Evolutionary conservation across 2,797 vertebrate species (phyloP).

Genomic region (Coregonus suidteri): DNA sequence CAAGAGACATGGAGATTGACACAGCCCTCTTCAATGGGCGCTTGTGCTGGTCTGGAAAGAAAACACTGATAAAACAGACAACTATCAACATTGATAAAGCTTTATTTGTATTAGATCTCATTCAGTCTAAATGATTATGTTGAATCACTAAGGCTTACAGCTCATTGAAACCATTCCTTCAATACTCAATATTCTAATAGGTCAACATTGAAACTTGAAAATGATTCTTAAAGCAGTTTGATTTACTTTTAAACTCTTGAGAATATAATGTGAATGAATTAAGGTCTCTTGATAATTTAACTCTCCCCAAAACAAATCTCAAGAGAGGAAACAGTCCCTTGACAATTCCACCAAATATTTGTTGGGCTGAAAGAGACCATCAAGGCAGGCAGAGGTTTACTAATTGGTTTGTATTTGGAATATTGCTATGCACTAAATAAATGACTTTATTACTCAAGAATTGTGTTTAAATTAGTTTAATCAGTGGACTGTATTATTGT

Average conservation of each 20-base stretch:
- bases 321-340: conserved; percentile 8
- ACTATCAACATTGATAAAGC: background rate
- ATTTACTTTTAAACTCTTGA: background rate
- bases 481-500: background rate
- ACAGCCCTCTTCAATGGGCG: background rate
- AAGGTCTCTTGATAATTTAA: background rate
- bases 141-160: background rate
- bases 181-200: background rate
- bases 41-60: conserved; percentile 1
- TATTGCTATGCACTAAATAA: background rate
- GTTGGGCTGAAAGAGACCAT: conserved; percentile 12
- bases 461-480: background rate
- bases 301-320: background rate
- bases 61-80: conserved; percentile 9
- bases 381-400: background rate
- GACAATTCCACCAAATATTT: conserved; percentile 10
- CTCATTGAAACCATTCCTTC: conserved; percentile 8
- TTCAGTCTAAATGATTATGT: background rate
- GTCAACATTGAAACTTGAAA: conserved; percentile 2
- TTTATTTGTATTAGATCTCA: background rate
- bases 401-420: background rate
- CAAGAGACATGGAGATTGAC: background rate
- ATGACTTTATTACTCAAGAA: background rate
- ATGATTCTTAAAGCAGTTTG: background rate
- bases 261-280: conserved; percentile 10